A percentile compares a stretch with the other conserved stretches of the same genome.
phyloP scores from a whole-genome alignment of 2,888 invertebrate genomes.

The Athripsodes cinereus region DNA sequence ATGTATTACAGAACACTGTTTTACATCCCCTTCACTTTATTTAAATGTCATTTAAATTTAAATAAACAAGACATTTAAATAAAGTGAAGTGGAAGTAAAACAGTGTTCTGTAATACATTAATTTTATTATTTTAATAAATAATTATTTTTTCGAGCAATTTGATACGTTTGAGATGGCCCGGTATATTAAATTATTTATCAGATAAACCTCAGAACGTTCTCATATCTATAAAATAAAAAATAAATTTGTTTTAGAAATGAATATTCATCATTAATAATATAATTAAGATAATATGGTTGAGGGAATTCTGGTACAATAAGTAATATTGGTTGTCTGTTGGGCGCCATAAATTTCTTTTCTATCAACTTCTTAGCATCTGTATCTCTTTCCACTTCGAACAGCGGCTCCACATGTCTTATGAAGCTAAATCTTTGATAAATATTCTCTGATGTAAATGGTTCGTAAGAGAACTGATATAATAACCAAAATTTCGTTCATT shows the following conservation, averaged over 20 bases:
- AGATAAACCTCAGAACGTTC: slow-evolving; percentile 38
- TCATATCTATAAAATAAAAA: slow-evolving; percentile 31
- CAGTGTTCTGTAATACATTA: too few relatives aligned
- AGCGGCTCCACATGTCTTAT: not conserved
- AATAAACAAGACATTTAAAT: too few relatives aligned
- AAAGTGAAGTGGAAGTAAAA: too few relatives aligned
- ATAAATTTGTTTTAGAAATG: slow-evolving; percentile 36
- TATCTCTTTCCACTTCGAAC: slow-evolving; percentile 11
- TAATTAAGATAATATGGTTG: slow-evolving; percentile 39
- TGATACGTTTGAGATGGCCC: too few relatives aligned
- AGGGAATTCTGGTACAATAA: slow-evolving; percentile 43
- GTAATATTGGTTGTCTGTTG: slow-evolving; percentile 30
- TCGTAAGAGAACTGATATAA: slow-evolving; percentile 10
- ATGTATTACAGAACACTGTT: too few relatives aligned
- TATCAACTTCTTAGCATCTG: slow-evolving; percentile 17
- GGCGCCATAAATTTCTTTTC: slow-evolving; percentile 10
- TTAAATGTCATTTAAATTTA: too few relatives aligned
- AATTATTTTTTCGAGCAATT: too few relatives aligned
- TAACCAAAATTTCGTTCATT: slow-evolving; percentile 20
- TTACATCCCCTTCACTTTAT: too few relatives aligned
- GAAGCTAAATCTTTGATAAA: not conserved
- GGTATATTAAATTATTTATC: slow-evolving; percentile 36
- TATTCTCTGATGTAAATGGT: slow-evolving; percentile 13
- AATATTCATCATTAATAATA: slow-evolving; percentile 39
- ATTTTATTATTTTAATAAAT: too few relatives aligned